Conservation (phyloP, 2,888 invertebrate species). For the Ctena decussata region DNA sequence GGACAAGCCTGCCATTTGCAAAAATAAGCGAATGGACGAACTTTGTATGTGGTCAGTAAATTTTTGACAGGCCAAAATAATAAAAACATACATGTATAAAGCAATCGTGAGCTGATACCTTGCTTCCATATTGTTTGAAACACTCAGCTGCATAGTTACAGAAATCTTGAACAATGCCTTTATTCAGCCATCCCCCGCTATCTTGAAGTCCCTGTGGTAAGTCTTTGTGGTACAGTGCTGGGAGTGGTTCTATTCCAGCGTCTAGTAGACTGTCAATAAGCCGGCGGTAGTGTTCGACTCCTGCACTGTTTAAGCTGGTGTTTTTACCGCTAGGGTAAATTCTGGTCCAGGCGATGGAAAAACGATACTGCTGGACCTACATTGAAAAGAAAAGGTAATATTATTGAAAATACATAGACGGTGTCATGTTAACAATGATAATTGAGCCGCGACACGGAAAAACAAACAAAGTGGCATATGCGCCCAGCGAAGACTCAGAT, state of each 20-base stretch:
- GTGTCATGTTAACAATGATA: too few species aligned
- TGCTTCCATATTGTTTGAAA: neutral
- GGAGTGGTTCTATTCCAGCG: slow-evolving; percentile 88
- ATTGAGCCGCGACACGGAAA: too few species aligned
- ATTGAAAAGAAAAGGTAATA: neutral
- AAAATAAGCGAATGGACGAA: too few species aligned
- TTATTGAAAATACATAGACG: too few species aligned
- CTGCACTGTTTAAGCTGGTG: slow-evolving; percentile 89
- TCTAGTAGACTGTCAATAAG: slow-evolving; percentile 91
- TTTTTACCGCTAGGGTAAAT: slow-evolving; percentile 90
- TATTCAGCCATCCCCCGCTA: slow-evolving; percentile 80
- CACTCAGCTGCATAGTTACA: slow-evolving; percentile 15
- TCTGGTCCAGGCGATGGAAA: slow-evolving; percentile 90
- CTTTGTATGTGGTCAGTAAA: too few species aligned
- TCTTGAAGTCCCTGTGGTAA: slow-evolving; percentile 84
- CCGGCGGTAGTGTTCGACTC: slow-evolving; percentile 92
- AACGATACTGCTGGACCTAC: slow-evolving; percentile 77
- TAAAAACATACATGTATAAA: too few species aligned
- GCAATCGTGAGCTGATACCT: neutral
- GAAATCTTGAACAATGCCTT: slow-evolving; percentile 21
- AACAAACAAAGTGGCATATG: too few species aligned
- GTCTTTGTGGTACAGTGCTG: slow-evolving; percentile 88
- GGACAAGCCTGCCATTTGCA: too few species aligned
- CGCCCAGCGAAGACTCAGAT: too few species aligned
- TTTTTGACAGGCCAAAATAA: too few species aligned